phyloP scores from a whole-genome alignment of 2,797 vertebrate genomes.

The Girardinus metallicus region DNA sequence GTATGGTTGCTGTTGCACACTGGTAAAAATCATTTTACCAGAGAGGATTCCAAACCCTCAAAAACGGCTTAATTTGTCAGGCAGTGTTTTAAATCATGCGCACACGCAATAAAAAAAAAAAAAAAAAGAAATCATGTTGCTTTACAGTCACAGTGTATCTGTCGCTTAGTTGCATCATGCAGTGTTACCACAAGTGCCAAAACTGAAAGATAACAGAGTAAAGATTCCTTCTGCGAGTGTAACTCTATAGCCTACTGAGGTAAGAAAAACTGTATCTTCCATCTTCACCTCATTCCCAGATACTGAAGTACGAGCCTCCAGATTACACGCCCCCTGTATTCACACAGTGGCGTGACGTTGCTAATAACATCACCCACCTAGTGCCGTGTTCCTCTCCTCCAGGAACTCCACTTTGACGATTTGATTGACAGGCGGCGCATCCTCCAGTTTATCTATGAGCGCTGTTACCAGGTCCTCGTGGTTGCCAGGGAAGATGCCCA shows the following conservation, averaged over 20 bases:
- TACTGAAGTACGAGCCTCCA: slow-evolving; percentile 19
- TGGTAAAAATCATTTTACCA: neutral
- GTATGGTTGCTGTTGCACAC: neutral
- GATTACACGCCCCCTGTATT: slow-evolving; percentile 26
- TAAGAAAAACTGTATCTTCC: slow-evolving; percentile 25
- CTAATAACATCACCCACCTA: slow-evolving; percentile 82
- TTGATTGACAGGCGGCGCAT: slow-evolving; percentile 92
- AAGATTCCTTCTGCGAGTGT: slow-evolving; percentile 16
- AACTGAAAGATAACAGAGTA: slow-evolving; percentile 39
- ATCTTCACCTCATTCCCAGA: slow-evolving; percentile 43
- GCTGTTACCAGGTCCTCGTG: slow-evolving; percentile 91
- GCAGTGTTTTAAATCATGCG: slow-evolving; percentile 6
- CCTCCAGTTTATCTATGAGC: slow-evolving; percentile 92
- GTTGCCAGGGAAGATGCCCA: slow-evolving; percentile 95
- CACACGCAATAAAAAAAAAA: neutral
- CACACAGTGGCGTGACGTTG: slow-evolving; percentile 27
- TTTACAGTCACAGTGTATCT: slow-evolving; percentile 42
- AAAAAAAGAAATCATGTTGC: slow-evolving; percentile 21
- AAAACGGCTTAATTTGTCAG: slow-evolving; percentile 8
- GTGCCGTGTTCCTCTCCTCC: slow-evolving; percentile 93
- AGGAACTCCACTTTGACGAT: slow-evolving; percentile 94
- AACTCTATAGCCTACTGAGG: slow-evolving; percentile 30
- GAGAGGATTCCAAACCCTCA: neutral
- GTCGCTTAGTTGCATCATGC: slow-evolving; percentile 20
- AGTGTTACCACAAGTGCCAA: slow-evolving; percentile 47